phyloP scores from a whole-genome alignment of 2,113 vertebrate genomes.

The Hypomesus transpacificus region DNA sequence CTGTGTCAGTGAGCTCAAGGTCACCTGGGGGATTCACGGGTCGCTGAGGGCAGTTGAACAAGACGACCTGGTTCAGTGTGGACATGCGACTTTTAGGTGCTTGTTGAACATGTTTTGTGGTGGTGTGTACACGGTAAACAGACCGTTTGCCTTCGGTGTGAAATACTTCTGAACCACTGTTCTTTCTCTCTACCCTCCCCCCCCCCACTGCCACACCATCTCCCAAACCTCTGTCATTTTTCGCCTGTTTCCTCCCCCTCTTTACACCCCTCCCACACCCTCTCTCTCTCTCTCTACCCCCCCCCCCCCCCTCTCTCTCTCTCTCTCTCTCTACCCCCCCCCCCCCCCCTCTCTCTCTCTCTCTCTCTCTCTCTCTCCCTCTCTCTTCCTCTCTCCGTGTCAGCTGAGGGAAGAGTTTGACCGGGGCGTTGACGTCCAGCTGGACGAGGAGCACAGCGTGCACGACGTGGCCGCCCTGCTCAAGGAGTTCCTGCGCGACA shows the following conservation, averaged over 20 bases:
- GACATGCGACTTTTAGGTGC: too few species aligned
- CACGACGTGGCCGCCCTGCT: conserved; percentile 91
- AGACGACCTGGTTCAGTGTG: too few species aligned
- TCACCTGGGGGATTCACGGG: neutral
- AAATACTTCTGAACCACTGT: too few species aligned
- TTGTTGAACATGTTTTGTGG: too few species aligned
- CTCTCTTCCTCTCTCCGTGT: conserved; percentile 14
- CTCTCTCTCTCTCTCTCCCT: neutral
- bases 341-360: conserved; percentile 6
- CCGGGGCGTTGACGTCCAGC: conserved; percentile 81
- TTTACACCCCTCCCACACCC: neutral
- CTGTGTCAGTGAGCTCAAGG: neutral
- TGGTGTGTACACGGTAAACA: too few species aligned
- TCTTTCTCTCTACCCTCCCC: too few species aligned
- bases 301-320: neutral
- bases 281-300: neutral
- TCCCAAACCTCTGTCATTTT: neutral
- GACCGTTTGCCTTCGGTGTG: too few species aligned
- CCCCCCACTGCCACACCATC: too few species aligned
- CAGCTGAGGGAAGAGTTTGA: conserved; percentile 94
- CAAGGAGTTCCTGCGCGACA: conserved; percentile 94
- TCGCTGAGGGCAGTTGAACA: too few species aligned
- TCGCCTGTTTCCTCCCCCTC: neutral
- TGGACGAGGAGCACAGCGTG: conserved; percentile 92
- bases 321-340: neutral